Conservation (phyloP, 1,140 invertebrate species). For the Drosophila erecta region DNA sequence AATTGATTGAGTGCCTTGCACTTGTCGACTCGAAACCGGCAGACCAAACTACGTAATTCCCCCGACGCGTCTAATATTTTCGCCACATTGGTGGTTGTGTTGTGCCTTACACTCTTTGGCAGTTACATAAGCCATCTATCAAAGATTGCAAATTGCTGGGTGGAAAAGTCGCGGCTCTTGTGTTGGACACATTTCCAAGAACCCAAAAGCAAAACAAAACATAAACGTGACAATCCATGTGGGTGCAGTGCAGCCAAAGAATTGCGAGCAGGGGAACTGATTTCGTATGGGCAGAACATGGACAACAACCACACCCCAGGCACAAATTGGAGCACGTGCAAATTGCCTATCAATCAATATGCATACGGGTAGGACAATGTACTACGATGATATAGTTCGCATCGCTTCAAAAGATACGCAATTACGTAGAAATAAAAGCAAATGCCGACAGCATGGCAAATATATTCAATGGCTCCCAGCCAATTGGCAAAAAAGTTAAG, state of each 20-base stretch:
- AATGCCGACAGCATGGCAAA: conserved; percentile 67
- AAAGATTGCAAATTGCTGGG: conserved; percentile 38
- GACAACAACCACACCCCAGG: conserved; percentile 31
- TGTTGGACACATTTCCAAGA: conserved; percentile 46
- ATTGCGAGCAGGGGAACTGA: conserved; percentile 19
- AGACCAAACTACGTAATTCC: conserved; percentile 44
- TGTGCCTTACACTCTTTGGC: conserved; percentile 33
- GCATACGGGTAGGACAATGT: conserved; percentile 44
- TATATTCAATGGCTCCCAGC: conserved; percentile 42
- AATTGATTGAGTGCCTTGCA: conserved; percentile 68
- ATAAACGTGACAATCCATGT: conserved; percentile 53
- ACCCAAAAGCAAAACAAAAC: conserved; percentile 15
- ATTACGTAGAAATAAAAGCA: conserved; percentile 72
- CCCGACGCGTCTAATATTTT: conserved; percentile 18
- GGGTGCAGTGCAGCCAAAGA: conserved; percentile 50
- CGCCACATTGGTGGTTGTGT: conserved; percentile 14
- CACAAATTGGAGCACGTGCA: conserved; percentile 68
- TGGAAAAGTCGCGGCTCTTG: conserved; percentile 35
- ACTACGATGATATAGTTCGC: conserved; percentile 69
- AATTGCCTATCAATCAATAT: conserved; percentile 69
- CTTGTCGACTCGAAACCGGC: conserved; percentile 30
- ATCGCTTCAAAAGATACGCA: conserved; percentile 68
- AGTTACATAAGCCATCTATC: conserved; percentile 60
- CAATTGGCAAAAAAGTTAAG: conserved; percentile 5
- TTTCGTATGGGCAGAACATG: conserved; percentile 51